Evolutionary conservation across 1,140 invertebrate genomes (phyloP).

Genomic region (Calephelis virginiensis): DNA sequence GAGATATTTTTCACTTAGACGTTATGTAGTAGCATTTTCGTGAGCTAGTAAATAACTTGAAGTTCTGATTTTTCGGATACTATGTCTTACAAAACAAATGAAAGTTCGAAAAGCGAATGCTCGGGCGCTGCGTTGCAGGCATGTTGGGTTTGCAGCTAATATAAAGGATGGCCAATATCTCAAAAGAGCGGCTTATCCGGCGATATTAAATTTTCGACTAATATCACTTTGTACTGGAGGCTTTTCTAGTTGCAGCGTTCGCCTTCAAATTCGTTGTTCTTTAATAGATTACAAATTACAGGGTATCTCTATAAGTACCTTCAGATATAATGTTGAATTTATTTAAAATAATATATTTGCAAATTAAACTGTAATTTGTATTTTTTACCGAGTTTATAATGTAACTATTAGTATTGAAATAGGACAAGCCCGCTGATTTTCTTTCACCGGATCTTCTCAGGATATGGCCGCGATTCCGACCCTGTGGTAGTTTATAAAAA

Average conservation of each 20-base stretch:
- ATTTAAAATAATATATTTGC: no score
- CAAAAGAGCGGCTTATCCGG: conserved; percentile 25
- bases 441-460: no score
- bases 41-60: no score
- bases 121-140: neutral
- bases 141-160: conserved; percentile 14
- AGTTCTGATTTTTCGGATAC: no score
- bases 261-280: conserved; percentile 4
- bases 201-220: conserved; percentile 33
- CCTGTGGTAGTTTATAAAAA: no score
- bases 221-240: conserved; percentile 14
- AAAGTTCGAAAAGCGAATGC: neutral
- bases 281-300: neutral
- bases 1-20: no score
- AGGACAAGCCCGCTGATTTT: no score
- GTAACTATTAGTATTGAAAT: no score
- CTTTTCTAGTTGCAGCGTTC: conserved; percentile 10
- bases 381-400: no score
- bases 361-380: no score
- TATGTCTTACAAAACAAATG: neutral
- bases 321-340: neutral
- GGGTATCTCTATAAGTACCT: neutral
- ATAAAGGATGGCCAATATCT: conserved; percentile 18
- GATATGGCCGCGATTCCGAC: no score
- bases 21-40: no score